Percentiles rank a stretch among this genome's conserved stretches.
These are phyloP conservation scores for Nesidiocoris tenuis DNA, from an alignment of 2,888 invertebrate species.

Conservation along the genomic window DNA sequence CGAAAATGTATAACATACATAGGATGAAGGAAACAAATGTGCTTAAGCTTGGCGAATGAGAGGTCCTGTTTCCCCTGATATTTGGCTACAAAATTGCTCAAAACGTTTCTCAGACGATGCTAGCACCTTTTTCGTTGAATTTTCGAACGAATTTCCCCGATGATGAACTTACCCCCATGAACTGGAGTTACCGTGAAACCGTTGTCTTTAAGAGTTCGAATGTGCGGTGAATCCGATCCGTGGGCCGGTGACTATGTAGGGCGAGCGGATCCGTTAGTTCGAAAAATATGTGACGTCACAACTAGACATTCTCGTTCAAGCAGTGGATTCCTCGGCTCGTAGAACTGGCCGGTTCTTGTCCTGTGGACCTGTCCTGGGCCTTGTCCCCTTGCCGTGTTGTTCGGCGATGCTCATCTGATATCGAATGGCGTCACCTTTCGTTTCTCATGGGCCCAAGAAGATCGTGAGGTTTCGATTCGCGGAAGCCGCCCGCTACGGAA, in stretches of 20 bases:
- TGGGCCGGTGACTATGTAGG: slow-evolving; percentile 22
- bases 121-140: too few relatives aligned
- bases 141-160: too few relatives aligned
- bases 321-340: background rate
- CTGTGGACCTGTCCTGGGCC: background rate
- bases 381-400: background rate
- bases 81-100: too few relatives aligned
- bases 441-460: background rate
- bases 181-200: too few relatives aligned
- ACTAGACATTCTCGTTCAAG: slow-evolving; percentile 31
- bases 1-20: too few relatives aligned
- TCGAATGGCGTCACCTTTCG: background rate
- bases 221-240: slow-evolving; percentile 24
- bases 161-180: too few relatives aligned
- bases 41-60: too few relatives aligned
- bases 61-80: too few relatives aligned
- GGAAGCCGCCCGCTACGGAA: background rate
- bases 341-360: background rate
- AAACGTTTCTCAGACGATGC: too few relatives aligned
- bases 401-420: background rate
- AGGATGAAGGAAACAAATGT: too few relatives aligned
- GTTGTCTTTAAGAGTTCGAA: slow-evolving; percentile 8
- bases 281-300: slow-evolving; percentile 33
- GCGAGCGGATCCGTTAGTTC: slow-evolving; percentile 30
- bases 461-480: background rate